Evolutionary conservation across 2,113 vertebrate genomes (phyloP), one percentile per base, ranked within the genome.

Genomic region (Tetrax tetrax): DNA sequence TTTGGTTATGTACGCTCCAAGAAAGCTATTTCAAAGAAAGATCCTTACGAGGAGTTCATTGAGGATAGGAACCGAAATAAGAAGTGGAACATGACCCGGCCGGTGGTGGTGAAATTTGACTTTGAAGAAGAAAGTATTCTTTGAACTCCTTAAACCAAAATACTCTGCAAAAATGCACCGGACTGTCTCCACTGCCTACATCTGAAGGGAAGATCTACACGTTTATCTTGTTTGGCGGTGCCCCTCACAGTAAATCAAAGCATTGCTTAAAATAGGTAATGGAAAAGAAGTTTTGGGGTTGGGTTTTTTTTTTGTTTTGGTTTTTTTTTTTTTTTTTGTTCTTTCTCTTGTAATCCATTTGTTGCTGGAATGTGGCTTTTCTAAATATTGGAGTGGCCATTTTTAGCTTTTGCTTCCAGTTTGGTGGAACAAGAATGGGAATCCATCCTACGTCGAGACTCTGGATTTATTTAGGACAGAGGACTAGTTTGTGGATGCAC

Each of bases 71-170:
- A 83, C 60, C 96, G 96, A 89, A 95, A 80, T 63, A 97, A 98
- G 90, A 98, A 98, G 97, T 98, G 97, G 98, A 98, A 98, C 92
- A 83, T 91, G 97, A 98, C 97, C 96, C 90, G 96, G 77, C 97
- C 97, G 7, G 93, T 65, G 71, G 96, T 83, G 48, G 97, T 98
- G 91, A 99, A 98, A 94, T 98, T 98, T 97, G 96, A 98, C 98
- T 99, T 99, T 98, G 99, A 99, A 98, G 99, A 99, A 57, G 98
- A 99, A 98, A 98, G 96, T 97, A 96, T 98, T 97, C 98, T 99
- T 97, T 99, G 98, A 98, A 97, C 92, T 90, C 48, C 35, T 83
- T 83, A 96, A 97, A 96, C 63, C 33, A 96, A 95, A 93, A 78
- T 93, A 60, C 48, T 64, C 86, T 66, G 71, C 81, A 82, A 77